phyloP scores from a whole-genome alignment of 2,797 vertebrate genomes.

The Acipenser ruthenus region DNA sequence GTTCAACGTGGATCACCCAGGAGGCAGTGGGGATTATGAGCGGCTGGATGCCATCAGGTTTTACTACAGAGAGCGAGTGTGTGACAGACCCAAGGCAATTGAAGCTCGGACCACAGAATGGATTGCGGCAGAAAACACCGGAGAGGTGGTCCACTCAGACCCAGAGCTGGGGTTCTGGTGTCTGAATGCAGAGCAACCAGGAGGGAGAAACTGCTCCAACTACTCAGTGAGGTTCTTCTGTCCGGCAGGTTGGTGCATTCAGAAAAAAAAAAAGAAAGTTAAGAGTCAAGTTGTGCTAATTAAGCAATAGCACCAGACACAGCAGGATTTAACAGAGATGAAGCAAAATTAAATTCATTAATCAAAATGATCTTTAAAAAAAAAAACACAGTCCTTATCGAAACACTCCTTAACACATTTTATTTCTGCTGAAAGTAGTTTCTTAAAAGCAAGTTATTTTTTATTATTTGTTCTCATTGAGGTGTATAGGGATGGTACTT shows the following conservation, averaged over 20 bases:
- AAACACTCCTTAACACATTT: too few species aligned
- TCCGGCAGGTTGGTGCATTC: slow-evolving; percentile 50
- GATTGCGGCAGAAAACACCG: slow-evolving; percentile 63
- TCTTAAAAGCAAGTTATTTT: too few species aligned
- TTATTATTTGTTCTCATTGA: too few species aligned
- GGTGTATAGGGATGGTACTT: too few species aligned
- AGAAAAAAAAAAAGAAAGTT: not conserved
- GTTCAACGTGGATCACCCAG: slow-evolving; percentile 87
- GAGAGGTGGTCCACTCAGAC: slow-evolving; percentile 69
- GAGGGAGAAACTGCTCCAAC: slow-evolving; percentile 75
- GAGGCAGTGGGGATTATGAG: slow-evolving; percentile 78
- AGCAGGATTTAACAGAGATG: not conserved
- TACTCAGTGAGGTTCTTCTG: slow-evolving; percentile 82
- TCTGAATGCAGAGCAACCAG: slow-evolving; percentile 72
- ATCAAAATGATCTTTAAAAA: too few species aligned
- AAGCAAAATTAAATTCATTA: too few species aligned
- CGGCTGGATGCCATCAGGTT: slow-evolving; percentile 78
- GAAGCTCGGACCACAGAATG: slow-evolving; percentile 81
- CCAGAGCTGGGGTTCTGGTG: slow-evolving; percentile 80
- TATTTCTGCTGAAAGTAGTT: too few species aligned
- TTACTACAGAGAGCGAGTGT: slow-evolving; percentile 73
- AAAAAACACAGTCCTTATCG: too few species aligned
- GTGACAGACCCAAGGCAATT: slow-evolving; percentile 56
- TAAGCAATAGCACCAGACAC: too few species aligned
- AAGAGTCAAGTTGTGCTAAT: not conserved